Evolutionary conservation across 2,888 invertebrate species (phyloP).

Genomic region (Smittia aterrima): DNA sequence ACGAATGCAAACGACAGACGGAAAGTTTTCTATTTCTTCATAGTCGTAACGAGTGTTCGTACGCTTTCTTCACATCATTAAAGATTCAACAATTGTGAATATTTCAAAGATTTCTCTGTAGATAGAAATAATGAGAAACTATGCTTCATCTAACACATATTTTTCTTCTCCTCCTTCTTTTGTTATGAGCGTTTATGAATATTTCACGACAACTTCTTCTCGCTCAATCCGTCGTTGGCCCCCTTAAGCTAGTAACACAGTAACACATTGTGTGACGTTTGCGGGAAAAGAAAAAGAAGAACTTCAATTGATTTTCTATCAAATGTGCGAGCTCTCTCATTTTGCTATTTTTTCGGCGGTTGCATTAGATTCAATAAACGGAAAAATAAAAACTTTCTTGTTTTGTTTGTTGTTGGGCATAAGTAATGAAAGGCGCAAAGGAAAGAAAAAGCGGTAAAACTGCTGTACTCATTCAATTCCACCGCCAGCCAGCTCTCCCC

Average conservation of each 20-base stretch:
- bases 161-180: not conserved
- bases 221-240: not conserved
- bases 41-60: not conserved
- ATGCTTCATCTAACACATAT: not conserved
- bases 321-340: not conserved
- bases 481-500: not conserved
- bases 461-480: too few species aligned
- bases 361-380: not conserved
- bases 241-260: not conserved
- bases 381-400: not conserved
- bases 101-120: not conserved
- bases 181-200: not conserved
- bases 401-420: too few species aligned
- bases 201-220: not conserved
- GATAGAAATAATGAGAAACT: constrained; percentile 1
- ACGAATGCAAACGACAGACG: not conserved
- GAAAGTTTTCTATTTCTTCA: not conserved
- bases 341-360: not conserved
- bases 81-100: constrained; percentile 34
- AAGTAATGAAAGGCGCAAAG: not conserved
- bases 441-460: not conserved
- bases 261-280: not conserved
- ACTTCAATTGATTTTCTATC: not conserved
- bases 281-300: not conserved
- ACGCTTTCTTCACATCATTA: not conserved